Base-by-base conservation (phyloP, 2,113 vertebrate species). In the Octodon degus region DNA sequence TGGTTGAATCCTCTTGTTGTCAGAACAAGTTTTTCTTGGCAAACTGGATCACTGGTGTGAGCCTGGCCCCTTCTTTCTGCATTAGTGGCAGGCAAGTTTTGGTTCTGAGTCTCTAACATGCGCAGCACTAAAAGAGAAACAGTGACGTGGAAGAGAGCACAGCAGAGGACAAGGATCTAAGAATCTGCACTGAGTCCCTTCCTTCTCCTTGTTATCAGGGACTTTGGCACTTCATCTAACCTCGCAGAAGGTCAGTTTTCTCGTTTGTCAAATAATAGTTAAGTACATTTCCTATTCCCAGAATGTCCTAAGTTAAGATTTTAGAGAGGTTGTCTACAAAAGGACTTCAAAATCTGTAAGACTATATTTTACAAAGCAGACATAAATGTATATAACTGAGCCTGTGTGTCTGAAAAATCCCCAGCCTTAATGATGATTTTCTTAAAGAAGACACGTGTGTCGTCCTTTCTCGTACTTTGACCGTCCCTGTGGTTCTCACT, bases 1-100 rank as follows among this genome's bases (percentile, higher is more conserved):
- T 17, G 6, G 34, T 47, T 86, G 85, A 93, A 83, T 60, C 82
- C 92, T 96, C 43, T 55, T 32, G 24, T 86, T 86, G 77, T 91
- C 58, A 34, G 65, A 89, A 93, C 96, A 97, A 90, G 97, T 95
- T 94, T 85, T 84, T 97, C 80, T 76, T 92, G 90, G 93, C 87
- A 90, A 47, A 55, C 60, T 34, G 27, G 24, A 2, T 58, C 1
- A 27, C 8, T 30, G 47, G 37, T 1, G 0, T 34, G 34, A 86
- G 87, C 53, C 53, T 20, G 20, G 27, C 37, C 19, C 30, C 86
- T 12, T 27, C 43, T 83, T 90, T 82, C 43, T 84, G 81, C 1
- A 22, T 20, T 5, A 2, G 11, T 4, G 11, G 32, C 24, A 19
- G 80, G 53, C 17, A 72, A 50, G 70, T 40, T 67, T 53, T 22